Base-by-base conservation (phyloP, 1,140 invertebrate genomes). In the Bombus terrestris region DNA sequence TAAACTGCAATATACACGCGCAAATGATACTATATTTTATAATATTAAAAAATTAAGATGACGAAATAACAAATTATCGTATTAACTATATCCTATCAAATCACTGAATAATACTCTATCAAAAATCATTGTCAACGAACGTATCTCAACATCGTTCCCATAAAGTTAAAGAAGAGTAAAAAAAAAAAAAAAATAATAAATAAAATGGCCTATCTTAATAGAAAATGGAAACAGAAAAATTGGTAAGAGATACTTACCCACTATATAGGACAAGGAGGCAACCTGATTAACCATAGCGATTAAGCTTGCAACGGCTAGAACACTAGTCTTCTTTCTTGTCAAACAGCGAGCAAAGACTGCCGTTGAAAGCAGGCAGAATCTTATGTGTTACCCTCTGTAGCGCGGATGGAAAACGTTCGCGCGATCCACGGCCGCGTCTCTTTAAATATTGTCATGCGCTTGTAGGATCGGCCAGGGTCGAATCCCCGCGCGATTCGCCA, bases 381-480 rank as follows among this genome's bases (percentile, higher is more conserved):
- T 68, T 79, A 79, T 43, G 87, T 81, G 73, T 75, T 53, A 86
- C 59, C n/a, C 64, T 62, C 41, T 57, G 47, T 69, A 73, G 39
- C 62, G 73, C 72, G 72, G 80, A 83, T 68, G 80, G 68, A 88
- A 87, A 87, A 75, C 72, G 68, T 88, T 66, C 71, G 72, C 66
- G 82, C 72, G 37, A 83, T 75, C 69, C 18, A 59, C 71, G 18
- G 59, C 59, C 57, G 62, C 80, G 72, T 57, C 89, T 81, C 78
- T 87, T 92, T 90, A 91, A 92, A 91, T 91, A 92, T 91, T 91
- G 80, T 88, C 90, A 89, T 81, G 84, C 89, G 89, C 85, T 81
- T 57, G 69, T 68, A 53, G 73, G 73, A 89, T 78, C 82, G 39
- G 59, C 57, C 74, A 64, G 28, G 59, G 32, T 59, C n/a, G 47